Base-by-base conservation (phyloP, 2,888 invertebrate genomes). In the Tubulanus polymorphus region DNA sequence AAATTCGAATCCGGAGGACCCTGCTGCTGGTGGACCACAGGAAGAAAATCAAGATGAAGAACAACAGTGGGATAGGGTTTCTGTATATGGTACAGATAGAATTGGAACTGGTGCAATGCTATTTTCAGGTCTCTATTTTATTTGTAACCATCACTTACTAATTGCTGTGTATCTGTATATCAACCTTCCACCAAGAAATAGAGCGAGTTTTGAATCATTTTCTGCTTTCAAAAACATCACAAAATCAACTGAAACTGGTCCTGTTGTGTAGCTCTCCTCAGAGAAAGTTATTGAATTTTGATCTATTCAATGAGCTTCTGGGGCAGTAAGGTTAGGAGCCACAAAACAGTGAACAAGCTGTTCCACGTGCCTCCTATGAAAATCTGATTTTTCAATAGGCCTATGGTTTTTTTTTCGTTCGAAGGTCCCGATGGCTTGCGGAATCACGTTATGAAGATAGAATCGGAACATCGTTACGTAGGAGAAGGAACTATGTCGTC, bases 341-440 rank as follows among this genome's bases (percentile, higher is more conserved):
- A n/a, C n/a, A n/a, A n/a, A n/a, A n/a, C n/a, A n/a, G n/a, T n/a
- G n/a, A n/a, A n/a, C n/a, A n/a, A n/a, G n/a, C n/a, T n/a, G n/a
- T n/a, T n/a, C n/a, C n/a, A n/a, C n/a, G n/a, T n/a, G n/a, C n/a
- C n/a, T n/a, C n/a, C n/a, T n/a, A n/a, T n/a, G n/a, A n/a, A n/a
- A n/a, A n/a, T n/a, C n/a, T n/a, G n/a, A n/a, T n/a, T n/a, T n/a
- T n/a, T n/a, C n/a, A n/a, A n/a, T n/a, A n/a, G n/a, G n/a, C n/a
- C n/a, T n/a, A n/a, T n/a, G n/a, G n/a, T n/a, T n/a, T n/a, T n/a
- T n/a, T n/a, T n/a, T n/a, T n/a, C n/a, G n/a, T n/a, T n/a, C n/a
- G n/a, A 53, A 72, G 75, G 73, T 45, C 72, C 75, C 12, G 68
- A 72, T 48, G 69, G 69, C 3, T 59, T 64, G 12, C 53, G 69